Evolutionary conservation across 2,113 vertebrate genomes (phyloP).

Genomic region (Otus sunia): DNA sequence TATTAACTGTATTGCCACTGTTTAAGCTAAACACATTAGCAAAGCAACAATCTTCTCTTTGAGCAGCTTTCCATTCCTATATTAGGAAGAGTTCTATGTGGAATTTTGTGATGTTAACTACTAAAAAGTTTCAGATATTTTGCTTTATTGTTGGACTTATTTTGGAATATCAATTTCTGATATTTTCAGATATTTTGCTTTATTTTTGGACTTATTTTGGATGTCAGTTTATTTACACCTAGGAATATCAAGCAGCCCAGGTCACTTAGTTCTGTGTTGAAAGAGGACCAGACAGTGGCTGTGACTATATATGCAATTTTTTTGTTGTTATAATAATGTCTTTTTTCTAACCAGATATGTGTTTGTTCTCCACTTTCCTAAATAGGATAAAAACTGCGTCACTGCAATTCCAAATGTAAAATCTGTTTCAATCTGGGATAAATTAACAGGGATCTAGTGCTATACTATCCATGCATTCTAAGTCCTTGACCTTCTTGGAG

Average conservation of each 20-base stretch:
- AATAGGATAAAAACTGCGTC: background rate
- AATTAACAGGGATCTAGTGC: background rate
- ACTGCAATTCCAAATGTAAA: background rate
- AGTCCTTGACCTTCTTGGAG: background rate
- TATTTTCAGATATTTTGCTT: background rate
- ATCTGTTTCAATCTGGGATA: background rate
- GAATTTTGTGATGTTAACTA: background rate
- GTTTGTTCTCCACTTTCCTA: background rate
- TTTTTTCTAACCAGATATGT: background rate
- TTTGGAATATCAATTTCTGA: background rate
- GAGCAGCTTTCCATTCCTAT: background rate
- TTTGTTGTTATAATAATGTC: background rate
- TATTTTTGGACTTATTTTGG: background rate
- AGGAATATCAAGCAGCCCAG: background rate
- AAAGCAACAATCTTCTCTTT: background rate
- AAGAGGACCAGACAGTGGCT: background rate
- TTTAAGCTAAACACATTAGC: background rate
- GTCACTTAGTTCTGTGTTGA: background rate
- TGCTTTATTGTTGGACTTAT: background rate
- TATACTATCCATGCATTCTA: background rate
- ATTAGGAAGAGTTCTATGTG: background rate
- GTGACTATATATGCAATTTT: fast-evolving
- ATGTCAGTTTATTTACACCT: background rate
- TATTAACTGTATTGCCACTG: background rate
- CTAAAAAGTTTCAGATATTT: background rate